Evolutionary conservation across 2,888 invertebrate genomes (phyloP).

Genomic region (Microctonus hyperodae): DNA sequence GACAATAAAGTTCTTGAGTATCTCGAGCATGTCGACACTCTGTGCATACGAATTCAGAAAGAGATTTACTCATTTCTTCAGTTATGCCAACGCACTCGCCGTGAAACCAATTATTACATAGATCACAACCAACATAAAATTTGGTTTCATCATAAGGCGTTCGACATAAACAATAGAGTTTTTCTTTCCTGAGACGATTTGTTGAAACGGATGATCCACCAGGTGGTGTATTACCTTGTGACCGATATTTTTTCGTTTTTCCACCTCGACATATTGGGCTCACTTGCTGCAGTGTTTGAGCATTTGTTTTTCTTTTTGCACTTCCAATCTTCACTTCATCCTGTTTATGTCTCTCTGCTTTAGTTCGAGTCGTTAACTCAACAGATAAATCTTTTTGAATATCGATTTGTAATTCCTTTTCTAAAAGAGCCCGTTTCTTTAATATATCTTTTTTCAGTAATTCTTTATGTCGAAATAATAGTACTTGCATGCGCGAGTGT

Average conservation of each 20-base stretch:
- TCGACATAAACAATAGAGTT: constrained; percentile 89
- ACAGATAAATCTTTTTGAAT: constrained; percentile 85
- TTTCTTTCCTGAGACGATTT: constrained; percentile 72
- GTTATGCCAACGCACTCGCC: constrained; percentile 95
- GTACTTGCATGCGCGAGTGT: constrained; percentile 72
- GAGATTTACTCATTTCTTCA: constrained; percentile 87
- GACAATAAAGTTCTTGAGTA: constrained; percentile 92
- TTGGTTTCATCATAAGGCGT: constrained; percentile 96
- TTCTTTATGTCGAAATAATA: constrained; percentile 88
- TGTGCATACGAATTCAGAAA: constrained; percentile 89
- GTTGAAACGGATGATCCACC: constrained; percentile 50
- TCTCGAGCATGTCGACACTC: constrained; percentile 87
- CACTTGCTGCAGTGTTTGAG: constrained; percentile 58
- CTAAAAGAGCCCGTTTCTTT: constrained; percentile 86
- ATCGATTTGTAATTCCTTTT: constrained; percentile 88
- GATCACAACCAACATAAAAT: constrained; percentile 97
- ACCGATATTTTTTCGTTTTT: constrained; percentile 59
- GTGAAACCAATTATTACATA: constrained; percentile 99
- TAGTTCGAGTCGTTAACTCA: constrained; percentile 75
- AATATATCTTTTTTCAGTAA: constrained; percentile 91
- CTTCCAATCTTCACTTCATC: constrained; percentile 73
- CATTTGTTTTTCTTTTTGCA: constrained; percentile 66
- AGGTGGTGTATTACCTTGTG: constrained; percentile 53
- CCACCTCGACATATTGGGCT: constrained; percentile 55
- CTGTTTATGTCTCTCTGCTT: constrained; percentile 75